Evolutionary conservation across 2,888 invertebrate genomes (phyloP).

Genomic region (Rhamnusium bicolor): DNA sequence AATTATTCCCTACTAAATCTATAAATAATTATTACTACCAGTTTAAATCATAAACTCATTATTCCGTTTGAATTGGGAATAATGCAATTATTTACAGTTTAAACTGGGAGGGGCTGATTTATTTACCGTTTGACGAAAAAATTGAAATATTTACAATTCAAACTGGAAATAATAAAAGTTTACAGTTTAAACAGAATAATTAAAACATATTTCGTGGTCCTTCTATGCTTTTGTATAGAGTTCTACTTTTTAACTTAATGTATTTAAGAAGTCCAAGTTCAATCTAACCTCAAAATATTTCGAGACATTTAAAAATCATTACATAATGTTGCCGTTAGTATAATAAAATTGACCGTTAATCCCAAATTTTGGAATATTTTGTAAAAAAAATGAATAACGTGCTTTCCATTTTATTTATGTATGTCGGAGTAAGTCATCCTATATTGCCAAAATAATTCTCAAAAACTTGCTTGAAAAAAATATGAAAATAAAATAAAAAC

Average conservation of each 20-base stretch:
- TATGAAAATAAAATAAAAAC: neutral
- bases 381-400: neutral
- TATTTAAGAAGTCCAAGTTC: neutral
- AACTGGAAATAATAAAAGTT: too few species aligned
- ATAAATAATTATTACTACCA: too few species aligned
- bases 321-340: neutral
- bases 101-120: too few species aligned
- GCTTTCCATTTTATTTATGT: slow-evolving; percentile 18
- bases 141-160: too few species aligned
- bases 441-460: neutral
- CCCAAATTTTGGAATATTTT: slow-evolving; percentile 2
- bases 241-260: neutral
- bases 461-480: neutral
- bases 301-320: neutral
- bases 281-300: slow-evolving; percentile 6
- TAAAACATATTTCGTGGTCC: too few species aligned
- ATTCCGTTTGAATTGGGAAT: too few species aligned
- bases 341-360: slow-evolving; percentile 3
- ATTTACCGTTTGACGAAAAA: too few species aligned
- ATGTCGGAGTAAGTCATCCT: neutral
- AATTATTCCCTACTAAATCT: too few species aligned
- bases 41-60: too few species aligned
- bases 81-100: too few species aligned
- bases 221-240: too few species aligned
- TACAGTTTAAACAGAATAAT: too few species aligned